These are phyloP conservation scores for Esox lucius DNA, from an alignment of 2,797 vertebrate genomes.

Conservation along the genomic window DNA sequence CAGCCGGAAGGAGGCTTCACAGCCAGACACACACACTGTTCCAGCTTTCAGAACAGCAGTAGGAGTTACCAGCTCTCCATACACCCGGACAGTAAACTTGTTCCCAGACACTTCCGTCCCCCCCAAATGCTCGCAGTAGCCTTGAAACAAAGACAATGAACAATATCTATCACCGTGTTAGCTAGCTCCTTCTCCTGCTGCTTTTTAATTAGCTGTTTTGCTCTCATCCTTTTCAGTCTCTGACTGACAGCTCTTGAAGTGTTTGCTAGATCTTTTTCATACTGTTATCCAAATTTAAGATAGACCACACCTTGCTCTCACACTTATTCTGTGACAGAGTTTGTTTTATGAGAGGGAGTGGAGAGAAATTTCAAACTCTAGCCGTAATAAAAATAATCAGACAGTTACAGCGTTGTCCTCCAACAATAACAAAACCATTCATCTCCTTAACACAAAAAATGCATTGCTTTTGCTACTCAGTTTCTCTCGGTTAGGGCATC, in stretches of 20 bases:
- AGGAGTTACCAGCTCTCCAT: conserved; percentile 37
- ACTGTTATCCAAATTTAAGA: neutral
- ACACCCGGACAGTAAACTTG: conserved; percentile 14
- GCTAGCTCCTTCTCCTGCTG: neutral
- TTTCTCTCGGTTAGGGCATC: no score
- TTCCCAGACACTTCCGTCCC: no score
- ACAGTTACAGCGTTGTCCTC: neutral
- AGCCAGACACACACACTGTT: conserved; percentile 35
- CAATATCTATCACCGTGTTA: neutral
- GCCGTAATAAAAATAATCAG: neutral
- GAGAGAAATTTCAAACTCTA: neutral
- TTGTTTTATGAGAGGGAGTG: neutral
- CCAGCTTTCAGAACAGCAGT: conserved; percentile 66
- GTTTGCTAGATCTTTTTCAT: conserved; percentile 11
- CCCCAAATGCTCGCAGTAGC: no score
- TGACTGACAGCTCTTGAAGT: neutral
- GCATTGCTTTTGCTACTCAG: no score
- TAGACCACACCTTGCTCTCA: neutral
- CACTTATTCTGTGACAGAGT: neutral
- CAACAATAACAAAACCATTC: neutral
- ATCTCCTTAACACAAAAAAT: neutral
- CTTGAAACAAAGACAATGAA: neutral
- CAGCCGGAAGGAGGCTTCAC: conserved; percentile 56
- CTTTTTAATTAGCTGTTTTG: neutral
- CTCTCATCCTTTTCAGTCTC: conserved; percentile 21